These are phyloP conservation scores for Thera obeliscata DNA, from an alignment of 2,888 invertebrate genomes.

Conservation along the genomic window DNA sequence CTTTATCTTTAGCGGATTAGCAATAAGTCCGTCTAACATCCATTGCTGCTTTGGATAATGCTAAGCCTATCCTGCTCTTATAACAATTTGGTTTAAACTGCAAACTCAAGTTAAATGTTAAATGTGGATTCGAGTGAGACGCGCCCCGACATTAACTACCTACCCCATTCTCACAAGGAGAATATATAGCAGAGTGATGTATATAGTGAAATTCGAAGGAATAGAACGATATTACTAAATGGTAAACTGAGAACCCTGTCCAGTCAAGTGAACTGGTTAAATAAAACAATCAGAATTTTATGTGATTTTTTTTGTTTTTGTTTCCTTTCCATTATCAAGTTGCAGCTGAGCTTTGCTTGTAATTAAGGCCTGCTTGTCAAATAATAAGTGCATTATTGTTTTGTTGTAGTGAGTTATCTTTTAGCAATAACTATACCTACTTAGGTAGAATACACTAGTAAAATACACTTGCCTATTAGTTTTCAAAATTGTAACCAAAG, in stretches of 20 bases:
- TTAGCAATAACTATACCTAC: too few relatives aligned
- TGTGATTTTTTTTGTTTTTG: constrained; percentile 74
- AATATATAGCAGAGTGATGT: constrained; percentile 54
- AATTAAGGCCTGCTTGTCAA: too few relatives aligned
- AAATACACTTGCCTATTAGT: too few relatives aligned
- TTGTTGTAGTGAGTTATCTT: too few relatives aligned
- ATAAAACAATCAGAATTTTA: constrained; percentile 78
- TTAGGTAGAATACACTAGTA: too few relatives aligned
- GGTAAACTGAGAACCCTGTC: constrained; percentile 58
- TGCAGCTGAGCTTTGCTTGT: background rate
- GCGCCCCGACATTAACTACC: constrained; percentile 3
- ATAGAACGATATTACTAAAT: constrained; percentile 41
- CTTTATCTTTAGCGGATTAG: background rate
- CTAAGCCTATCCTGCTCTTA: background rate
- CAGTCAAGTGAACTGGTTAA: constrained; percentile 59
- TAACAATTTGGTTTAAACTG: too few relatives aligned
- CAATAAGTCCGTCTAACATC: too few relatives aligned
- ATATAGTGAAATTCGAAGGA: constrained; percentile 64
- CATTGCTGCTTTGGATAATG: too few relatives aligned
- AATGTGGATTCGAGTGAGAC: constrained; percentile 49
- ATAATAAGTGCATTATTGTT: too few relatives aligned
- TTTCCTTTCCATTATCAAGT: constrained; percentile 50
- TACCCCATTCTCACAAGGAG: constrained; percentile 47
- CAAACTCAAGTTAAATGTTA: background rate
- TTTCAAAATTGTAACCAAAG: too few relatives aligned